Conservation (phyloP, 1,140 invertebrate species). For the Monomorium pharaonis region DNA sequence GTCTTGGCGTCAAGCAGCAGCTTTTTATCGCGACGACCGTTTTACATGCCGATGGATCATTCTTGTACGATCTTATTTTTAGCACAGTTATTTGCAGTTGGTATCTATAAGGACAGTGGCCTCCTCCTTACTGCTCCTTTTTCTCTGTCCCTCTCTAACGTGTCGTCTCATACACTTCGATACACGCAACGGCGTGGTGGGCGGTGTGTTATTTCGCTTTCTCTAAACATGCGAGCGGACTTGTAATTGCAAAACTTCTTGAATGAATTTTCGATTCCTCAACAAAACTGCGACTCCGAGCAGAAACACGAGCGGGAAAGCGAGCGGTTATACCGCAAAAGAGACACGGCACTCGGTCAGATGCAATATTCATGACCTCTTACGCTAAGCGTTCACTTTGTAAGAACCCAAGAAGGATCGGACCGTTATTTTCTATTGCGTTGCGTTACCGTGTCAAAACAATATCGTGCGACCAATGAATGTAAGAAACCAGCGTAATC, state of each 20-base stretch:
- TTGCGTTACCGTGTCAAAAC: background rate
- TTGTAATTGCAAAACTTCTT: conserved; percentile 73
- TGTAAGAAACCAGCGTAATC: background rate
- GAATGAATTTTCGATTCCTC: conserved; percentile 71
- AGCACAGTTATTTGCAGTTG: conserved; percentile 44
- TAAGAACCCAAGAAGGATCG: conserved; percentile 26
- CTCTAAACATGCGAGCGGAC: conserved; percentile 66
- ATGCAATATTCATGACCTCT: conserved; percentile 60
- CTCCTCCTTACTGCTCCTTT: background rate
- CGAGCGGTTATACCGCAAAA: conserved; percentile 52
- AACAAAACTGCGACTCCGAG: conserved; percentile 54
- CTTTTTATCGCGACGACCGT: background rate
- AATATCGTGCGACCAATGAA: background rate
- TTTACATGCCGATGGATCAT: background rate
- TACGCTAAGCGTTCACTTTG: conserved; percentile 51
- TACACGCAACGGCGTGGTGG: conserved; percentile 41
- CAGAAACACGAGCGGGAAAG: conserved; percentile 24
- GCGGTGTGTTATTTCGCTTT: conserved; percentile 65
- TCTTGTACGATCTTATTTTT: conserved; percentile 33
- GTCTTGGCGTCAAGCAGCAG: background rate
- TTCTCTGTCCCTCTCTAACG: no score
- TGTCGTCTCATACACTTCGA: background rate
- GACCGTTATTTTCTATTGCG: conserved; percentile 41
- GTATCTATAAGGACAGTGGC: background rate
- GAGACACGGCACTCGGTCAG: conserved; percentile 52